Conservation (phyloP, 2,113 vertebrate genomes). For the Blennius ocellaris region DNA sequence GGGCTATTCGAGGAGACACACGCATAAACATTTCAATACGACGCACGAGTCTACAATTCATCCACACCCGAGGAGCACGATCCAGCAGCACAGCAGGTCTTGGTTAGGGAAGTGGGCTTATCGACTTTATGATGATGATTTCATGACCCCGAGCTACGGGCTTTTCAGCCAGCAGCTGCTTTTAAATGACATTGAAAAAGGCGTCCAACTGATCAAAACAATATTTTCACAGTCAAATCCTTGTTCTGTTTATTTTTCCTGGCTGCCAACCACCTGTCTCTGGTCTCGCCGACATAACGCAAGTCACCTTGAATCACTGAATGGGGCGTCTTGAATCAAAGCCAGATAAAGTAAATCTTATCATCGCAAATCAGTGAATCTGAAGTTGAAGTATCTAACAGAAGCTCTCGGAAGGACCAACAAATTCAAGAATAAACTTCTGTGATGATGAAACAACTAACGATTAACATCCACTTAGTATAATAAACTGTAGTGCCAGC, state of each 20-base stretch:
- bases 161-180: conserved; percentile 61
- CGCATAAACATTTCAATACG: conserved; percentile 33
- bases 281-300: conserved; percentile 20
- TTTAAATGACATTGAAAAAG: conserved; percentile 47
- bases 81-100: conserved; percentile 59
- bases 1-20: conserved; percentile 82
- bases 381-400: background rate
- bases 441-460: conserved; percentile 29
- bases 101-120: conserved; percentile 55
- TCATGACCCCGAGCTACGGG: conserved; percentile 49
- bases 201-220: conserved; percentile 35
- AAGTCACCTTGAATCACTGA: background rate
- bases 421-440: background rate
- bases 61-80: background rate
- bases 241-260: conserved; percentile 38
- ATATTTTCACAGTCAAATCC: conserved; percentile 34
- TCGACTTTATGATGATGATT: conserved; percentile 69
- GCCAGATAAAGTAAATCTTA: conserved; percentile 22
- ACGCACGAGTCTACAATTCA: conserved; percentile 28
- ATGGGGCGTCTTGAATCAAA: conserved; percentile 33
- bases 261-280: conserved; percentile 54
- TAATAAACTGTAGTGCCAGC: conserved; percentile 42
- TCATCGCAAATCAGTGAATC: background rate
- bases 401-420: background rate
- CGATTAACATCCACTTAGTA: conserved; percentile 31